These are phyloP conservation scores for Proteles cristata DNA, from an alignment of 2,113 vertebrate genomes.

Conservation along the genomic window DNA sequence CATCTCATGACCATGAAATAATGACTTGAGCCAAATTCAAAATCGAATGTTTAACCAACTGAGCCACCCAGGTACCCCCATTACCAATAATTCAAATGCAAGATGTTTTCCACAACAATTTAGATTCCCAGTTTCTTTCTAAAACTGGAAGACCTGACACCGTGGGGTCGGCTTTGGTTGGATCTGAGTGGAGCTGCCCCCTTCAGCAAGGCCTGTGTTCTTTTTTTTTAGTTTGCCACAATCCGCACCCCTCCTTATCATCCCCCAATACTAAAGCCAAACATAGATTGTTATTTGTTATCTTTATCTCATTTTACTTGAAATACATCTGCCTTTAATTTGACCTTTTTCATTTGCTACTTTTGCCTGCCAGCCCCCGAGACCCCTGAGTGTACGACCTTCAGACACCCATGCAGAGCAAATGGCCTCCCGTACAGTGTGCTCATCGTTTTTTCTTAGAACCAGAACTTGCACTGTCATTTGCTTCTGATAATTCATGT, in stretches of 20 bases:
- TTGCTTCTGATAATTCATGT: neutral
- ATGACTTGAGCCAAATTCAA: no score
- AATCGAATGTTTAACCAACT: no score
- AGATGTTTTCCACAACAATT: neutral
- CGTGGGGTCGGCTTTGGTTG: neutral
- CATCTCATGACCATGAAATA: no score
- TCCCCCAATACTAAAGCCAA: neutral
- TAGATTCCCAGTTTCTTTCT: neutral
- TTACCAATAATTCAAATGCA: slow-evolving; percentile 36
- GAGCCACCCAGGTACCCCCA: no score
- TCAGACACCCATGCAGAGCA: neutral
- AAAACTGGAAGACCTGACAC: neutral
- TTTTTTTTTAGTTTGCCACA: neutral
- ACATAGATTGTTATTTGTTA: neutral
- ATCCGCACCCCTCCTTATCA: no score
- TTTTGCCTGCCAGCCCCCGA: neutral
- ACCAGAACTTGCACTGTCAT: neutral
- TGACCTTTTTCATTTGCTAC: neutral
- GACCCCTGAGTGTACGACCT: no score
- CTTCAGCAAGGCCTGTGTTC: neutral
- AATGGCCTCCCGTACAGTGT: fast-evolving
- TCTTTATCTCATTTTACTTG: neutral
- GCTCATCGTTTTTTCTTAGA: neutral
- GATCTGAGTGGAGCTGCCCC: neutral
- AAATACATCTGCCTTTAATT: neutral